phyloP scores from a whole-genome alignment of 2,797 vertebrate species.

The Macropodus opercularis region DNA sequence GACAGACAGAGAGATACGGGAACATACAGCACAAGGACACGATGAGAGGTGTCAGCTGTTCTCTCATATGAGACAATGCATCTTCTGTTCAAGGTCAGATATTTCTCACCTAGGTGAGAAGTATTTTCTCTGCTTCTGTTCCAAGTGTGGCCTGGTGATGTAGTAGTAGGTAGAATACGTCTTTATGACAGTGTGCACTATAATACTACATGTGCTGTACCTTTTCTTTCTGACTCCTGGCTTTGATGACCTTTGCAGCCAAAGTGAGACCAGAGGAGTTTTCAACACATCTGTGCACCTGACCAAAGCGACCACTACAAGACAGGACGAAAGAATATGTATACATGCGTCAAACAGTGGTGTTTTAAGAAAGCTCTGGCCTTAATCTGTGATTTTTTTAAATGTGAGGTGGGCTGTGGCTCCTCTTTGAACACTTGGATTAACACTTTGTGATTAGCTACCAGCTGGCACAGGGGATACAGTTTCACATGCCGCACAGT shows the following conservation, averaged over 20 bases:
- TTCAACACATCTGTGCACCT: slow-evolving; percentile 97
- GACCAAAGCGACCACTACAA: slow-evolving; percentile 92
- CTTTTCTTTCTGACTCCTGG: slow-evolving; percentile 89
- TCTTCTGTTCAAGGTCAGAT: slow-evolving; percentile 72
- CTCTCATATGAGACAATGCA: slow-evolving; percentile 62
- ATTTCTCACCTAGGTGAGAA: slow-evolving; percentile 70
- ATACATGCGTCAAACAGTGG: slow-evolving; percentile 37
- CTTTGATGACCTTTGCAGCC: slow-evolving; percentile 98
- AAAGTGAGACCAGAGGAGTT: slow-evolving; percentile 94
- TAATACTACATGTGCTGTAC: slow-evolving; percentile 79
- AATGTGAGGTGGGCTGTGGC: slow-evolving; percentile 64
- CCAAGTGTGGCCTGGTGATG: slow-evolving; percentile 53
- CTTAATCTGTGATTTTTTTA: slow-evolving; percentile 73
- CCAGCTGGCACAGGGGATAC: slow-evolving; percentile 79
- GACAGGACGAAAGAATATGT: too few species aligned
- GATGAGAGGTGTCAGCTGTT: slow-evolving; percentile 74
- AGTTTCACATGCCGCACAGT: slow-evolving; percentile 81
- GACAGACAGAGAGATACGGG: slow-evolving; percentile 28
- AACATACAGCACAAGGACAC: slow-evolving; percentile 33
- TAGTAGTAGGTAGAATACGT: too few species aligned
- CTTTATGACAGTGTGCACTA: slow-evolving; percentile 38
- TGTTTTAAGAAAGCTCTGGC: slow-evolving; percentile 38
- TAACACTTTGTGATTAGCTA: slow-evolving; percentile 83
- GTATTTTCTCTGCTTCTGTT: slow-evolving; percentile 61
- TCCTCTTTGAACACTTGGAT: slow-evolving; percentile 80